Evolutionary conservation across 2,797 vertebrate genomes (phyloP), one percentile per base, ranked within the genome.

Genomic region (Acropternis orthonyx): DNA sequence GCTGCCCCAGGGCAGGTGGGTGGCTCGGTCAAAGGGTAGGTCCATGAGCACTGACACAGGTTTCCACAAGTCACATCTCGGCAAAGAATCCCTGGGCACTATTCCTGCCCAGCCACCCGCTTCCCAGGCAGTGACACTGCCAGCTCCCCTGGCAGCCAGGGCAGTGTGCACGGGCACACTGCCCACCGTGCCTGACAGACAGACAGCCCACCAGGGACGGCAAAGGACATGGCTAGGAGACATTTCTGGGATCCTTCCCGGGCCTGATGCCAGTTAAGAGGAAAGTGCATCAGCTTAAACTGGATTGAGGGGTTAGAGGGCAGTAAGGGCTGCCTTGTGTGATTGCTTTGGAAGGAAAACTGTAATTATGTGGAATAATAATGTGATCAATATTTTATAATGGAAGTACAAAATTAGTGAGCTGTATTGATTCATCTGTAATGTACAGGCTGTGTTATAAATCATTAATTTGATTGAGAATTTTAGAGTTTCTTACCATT

Each of bases 41-140:
- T 6, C 72, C 55, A 13, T 0, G 36, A 58, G 32, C 30, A 46
- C 14, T 0, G 1, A 23, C 6, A 5, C 6, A 36, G 8, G 3
- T 20, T 67, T 49, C 15, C 44, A n/a, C 39, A 22, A n/a, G 14
- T 2, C 36, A 39, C 34, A 23, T 14, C 2, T 34, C 43, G 7
- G 22, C 2, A 23, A 21, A 34, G 1, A 7, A 7, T 73, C 18
- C 14, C 43, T 52, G 16, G 39, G 11, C 21, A 0, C 21, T 7
- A 0, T 30, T 39, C 36, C 58, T 6, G 18, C 37, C 68, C 26
- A 32, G 61, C 11, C 14, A 13, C 24, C n/a, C 26, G 30, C 41
- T 37, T 43, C 84, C 36, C 37, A 19, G 21, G 55, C 62, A 62
- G 58, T 28, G 72, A 34, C 55, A 18, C 52, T 41, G 14, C 48